Evolutionary conservation across 2,113 vertebrate genomes (phyloP), one percentile per base, ranked within the genome.

Genomic region (Anseranas semipalmata): DNA sequence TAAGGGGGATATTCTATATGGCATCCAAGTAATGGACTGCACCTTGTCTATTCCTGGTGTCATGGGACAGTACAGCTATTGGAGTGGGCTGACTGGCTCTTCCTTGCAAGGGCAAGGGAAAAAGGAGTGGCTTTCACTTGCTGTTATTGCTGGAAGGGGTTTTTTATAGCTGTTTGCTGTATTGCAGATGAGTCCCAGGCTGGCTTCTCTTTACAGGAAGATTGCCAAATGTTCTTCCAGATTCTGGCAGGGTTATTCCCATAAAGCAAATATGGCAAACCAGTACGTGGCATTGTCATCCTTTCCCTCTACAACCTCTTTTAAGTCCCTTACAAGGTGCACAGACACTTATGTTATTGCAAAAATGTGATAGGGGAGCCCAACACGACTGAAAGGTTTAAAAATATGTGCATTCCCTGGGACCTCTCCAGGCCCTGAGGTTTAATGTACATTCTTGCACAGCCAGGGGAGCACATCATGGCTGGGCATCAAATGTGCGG

Each of bases 171-270:
- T 93, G 46, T 80, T 90, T 83, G 63, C 73, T 81, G 56, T 81
- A 52, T 19, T 66, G 48, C 62, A 91, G 81, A 81, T 87, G 77
- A 94, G 43, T 95, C 94, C 70, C 33, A 87, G 72, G 75, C 72
- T 89, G 68, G 68, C 46, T 39, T 78, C 65, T 93, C 80, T 89
- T 67, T 43, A 71, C 10, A 87, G 83, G 76, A 66, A 89, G 62
- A 75, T 13, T 58, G 80, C 76, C 89, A 96, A 81, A 20, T 76
- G 82, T 88, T 66, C 62, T 89, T 92, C 73, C 5, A 2, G 68
- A 66, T 86, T 72, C 74, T 89, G 62, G 67, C 74, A 92, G 84
- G 45, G 71, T 95, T 95, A 89, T 87, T 95, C 28, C 87, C 50
- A 87, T 33, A 85, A 3, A 87, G 22, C 25, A 92, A 82, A 73